Evolutionary conservation across 2,797 vertebrate genomes (phyloP).

Genomic region (Peromyscus eremicus): DNA sequence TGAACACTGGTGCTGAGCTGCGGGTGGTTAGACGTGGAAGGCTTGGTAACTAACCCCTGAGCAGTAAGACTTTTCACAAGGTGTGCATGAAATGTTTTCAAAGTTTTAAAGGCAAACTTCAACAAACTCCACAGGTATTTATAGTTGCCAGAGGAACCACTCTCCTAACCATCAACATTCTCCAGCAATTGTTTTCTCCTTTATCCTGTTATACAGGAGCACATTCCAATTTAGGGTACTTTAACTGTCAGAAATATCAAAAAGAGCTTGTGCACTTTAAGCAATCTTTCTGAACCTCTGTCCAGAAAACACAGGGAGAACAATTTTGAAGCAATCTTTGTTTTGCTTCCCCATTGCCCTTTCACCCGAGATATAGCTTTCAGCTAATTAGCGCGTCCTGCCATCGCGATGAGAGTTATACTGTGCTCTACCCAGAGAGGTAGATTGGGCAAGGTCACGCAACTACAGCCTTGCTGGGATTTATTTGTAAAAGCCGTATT

Average conservation of each 20-base stretch:
- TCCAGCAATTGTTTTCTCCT: conserved; percentile 69
- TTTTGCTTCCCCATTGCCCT: conserved; percentile 77
- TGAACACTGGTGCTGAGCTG: neutral
- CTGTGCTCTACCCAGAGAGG: conserved; percentile 48
- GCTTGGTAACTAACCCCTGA: neutral
- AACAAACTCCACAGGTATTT: conserved; percentile 25
- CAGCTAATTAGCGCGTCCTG: conserved; percentile 77
- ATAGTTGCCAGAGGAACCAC: neutral
- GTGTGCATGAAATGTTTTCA: conserved; percentile 45
- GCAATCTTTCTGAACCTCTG: conserved; percentile 71
- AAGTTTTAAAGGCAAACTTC: conserved; percentile 32
- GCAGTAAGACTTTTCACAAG: neutral
- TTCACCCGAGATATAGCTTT: conserved; percentile 76
- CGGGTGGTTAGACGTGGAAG: neutral
- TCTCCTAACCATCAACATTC: conserved; percentile 43
- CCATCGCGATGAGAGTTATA: conserved; percentile 68
- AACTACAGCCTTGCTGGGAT: conserved; percentile 68
- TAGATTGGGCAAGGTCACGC: conserved; percentile 57
- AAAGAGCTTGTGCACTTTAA: conserved; percentile 77
- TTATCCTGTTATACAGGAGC: conserved; percentile 63
- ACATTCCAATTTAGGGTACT: conserved; percentile 79
- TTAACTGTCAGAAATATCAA: conserved; percentile 79
- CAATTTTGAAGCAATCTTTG: conserved; percentile 74
- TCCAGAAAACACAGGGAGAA: conserved; percentile 70
- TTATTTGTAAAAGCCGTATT: conserved; percentile 75